These are phyloP conservation scores for Agrotis puta DNA, from an alignment of 2,888 invertebrate genomes.

Conservation along the genomic window DNA sequence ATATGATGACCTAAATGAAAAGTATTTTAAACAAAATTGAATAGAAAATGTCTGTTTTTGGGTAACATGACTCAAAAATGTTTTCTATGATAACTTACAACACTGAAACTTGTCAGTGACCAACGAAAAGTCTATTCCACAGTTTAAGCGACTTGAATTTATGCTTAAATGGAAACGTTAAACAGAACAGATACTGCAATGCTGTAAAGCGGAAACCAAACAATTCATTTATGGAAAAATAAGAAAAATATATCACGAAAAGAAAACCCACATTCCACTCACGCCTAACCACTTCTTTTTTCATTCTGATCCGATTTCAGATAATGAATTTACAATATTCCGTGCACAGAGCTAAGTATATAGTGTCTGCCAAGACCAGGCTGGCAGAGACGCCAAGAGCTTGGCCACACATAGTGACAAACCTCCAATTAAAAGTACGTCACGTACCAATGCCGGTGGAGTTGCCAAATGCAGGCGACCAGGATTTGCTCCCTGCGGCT, in stretches of 20 bases:
- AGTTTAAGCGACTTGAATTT: no score
- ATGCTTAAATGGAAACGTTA: neutral
- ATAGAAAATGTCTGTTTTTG: no score
- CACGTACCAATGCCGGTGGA: conserved; percentile 65
- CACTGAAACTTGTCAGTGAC: no score
- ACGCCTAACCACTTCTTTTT: conserved; percentile 69
- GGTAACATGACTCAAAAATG: no score
- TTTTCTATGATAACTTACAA: no score
- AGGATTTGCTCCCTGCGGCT: conserved; percentile 45
- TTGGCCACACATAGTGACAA: conserved; percentile 73
- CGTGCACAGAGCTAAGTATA: conserved; percentile 74
- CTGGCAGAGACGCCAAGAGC: conserved; percentile 68
- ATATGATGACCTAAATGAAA: no score
- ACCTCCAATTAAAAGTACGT: conserved; percentile 81
- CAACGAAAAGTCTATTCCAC: no score
- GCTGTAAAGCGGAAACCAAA: neutral
- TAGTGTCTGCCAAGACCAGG: conserved; percentile 80
- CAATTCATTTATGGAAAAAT: neutral
- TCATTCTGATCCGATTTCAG: conserved; percentile 72
- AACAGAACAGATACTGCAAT: neutral
- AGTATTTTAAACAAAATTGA: no score
- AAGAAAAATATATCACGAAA: conserved; percentile 13
- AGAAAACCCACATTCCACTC: conserved; percentile 46
- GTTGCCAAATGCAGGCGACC: conserved; percentile 59
- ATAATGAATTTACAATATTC: conserved; percentile 83